phyloP scores from a whole-genome alignment of 2,888 invertebrate species.

The Perdita meconis region DNA sequence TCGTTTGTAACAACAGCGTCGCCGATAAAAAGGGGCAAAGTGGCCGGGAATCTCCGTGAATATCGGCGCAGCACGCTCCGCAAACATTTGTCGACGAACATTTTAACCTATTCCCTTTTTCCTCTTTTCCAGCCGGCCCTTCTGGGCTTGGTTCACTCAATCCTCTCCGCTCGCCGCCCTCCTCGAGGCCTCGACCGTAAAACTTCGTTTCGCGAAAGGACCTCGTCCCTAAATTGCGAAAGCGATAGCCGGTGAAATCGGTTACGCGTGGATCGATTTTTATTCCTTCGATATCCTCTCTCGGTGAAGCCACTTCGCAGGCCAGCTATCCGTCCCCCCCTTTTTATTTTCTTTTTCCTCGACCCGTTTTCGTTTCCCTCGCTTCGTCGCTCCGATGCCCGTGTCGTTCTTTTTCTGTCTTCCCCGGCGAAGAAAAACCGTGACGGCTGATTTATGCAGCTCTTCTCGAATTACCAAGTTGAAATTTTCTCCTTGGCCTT shows the following conservation, averaged over 20 bases:
- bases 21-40: conserved; percentile 60
- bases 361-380: conserved; percentile 9
- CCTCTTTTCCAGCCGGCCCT: neutral
- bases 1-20: conserved; percentile 10
- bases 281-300: neutral
- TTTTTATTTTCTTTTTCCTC: conserved; percentile 27
- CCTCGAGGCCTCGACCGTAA: conserved; percentile 3
- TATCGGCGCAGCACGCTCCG: conserved; percentile 68
- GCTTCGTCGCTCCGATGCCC: conserved; percentile 15
- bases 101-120: conserved; percentile 37
- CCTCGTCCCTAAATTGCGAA: conserved; percentile 25
- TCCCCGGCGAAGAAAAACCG: conserved; percentile 24
- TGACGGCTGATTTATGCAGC: conserved; percentile 50
- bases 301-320: neutral
- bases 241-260: too few relatives aligned
- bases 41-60: conserved; percentile 56
- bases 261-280: neutral
- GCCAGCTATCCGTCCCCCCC: neutral
- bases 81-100: conserved; percentile 69
- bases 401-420: conserved; percentile 7
- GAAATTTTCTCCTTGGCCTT: conserved; percentile 37
- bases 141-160: neutral
- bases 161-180: neutral
- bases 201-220: too few relatives aligned
- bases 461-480: conserved; percentile 33